These are phyloP conservation scores for chimpanzee (Pan troglodytes) DNA, from an alignment of 2,113 vertebrate species.

Conservation along the genomic window DNA sequence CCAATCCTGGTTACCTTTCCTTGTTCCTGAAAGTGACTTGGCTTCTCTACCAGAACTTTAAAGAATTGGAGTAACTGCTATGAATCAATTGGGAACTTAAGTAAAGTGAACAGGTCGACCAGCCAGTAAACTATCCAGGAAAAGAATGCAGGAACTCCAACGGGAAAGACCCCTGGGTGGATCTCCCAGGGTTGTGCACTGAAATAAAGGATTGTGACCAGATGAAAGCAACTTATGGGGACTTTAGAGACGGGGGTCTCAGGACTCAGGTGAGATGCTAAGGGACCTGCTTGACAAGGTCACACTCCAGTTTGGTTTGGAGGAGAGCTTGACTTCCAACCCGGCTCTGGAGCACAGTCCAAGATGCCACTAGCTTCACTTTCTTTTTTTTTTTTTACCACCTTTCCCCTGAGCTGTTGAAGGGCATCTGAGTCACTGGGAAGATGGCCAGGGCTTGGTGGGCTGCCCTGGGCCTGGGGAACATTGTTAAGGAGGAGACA, in stretches of 20 bases:
- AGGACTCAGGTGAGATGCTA: fast-evolving
- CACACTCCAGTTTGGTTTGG: not conserved
- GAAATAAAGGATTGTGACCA: not conserved
- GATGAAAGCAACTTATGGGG: not conserved
- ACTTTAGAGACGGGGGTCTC: not conserved
- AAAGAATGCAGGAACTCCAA: not conserved
- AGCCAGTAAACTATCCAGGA: not conserved
- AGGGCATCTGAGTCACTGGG: slow-evolving; percentile 57
- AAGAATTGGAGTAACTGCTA: not conserved
- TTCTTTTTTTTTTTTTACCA: too few relatives aligned
- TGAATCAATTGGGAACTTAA: not conserved
- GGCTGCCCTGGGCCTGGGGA: not conserved
- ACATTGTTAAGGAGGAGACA: not conserved
- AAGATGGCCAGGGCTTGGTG: not conserved
- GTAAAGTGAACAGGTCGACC: not conserved
- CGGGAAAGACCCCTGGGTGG: not conserved
- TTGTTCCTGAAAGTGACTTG: not conserved
- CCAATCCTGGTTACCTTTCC: not conserved
- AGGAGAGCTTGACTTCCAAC: not conserved
- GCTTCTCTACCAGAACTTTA: not conserved
- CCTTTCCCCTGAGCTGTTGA: not conserved
- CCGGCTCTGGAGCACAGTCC: fast-evolving
- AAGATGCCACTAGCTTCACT: not conserved
- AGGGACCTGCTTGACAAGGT: not conserved
- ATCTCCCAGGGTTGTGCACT: too few relatives aligned